Evolutionary conservation across 2,888 invertebrate genomes (phyloP).

Genomic region (Phragmatobia fuliginosa): DNA sequence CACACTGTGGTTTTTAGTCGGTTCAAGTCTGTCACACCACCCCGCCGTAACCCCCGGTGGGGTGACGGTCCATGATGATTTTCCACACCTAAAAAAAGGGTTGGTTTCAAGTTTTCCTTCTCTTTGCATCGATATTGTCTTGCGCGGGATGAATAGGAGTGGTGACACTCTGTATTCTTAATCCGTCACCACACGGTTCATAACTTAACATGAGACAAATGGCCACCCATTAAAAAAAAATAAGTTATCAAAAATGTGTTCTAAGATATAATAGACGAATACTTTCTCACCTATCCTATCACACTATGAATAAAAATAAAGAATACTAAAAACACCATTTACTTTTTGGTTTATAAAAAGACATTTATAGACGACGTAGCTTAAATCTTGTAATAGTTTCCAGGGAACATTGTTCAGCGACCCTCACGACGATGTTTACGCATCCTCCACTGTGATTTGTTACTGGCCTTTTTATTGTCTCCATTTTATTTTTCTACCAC

Average conservation of each 20-base stretch:
- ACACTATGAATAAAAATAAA: constrained; percentile 4
- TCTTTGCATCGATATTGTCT: no score
- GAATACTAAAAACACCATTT: not conserved
- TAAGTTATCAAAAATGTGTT: not conserved
- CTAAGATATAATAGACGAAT: not conserved
- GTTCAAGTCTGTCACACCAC: no score
- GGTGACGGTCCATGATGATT: no score
- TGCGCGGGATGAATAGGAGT: no score
- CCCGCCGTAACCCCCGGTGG: no score
- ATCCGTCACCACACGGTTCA: no score
- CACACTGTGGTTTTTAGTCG: no score
- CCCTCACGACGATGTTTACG: constrained; percentile 61
- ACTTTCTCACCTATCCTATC: constrained; percentile 23
- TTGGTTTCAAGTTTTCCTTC: no score
- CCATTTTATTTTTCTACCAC: constrained; percentile 51
- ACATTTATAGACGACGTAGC: constrained; percentile 29
- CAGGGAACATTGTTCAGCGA: constrained; percentile 52
- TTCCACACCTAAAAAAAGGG: no score
- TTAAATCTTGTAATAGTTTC: constrained; percentile 53
- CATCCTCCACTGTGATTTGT: constrained; percentile 67
- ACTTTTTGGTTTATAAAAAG: constrained; percentile 30
- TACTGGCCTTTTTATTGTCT: constrained; percentile 64
- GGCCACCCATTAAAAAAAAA: no score
- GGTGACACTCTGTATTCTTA: no score
- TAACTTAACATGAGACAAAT: no score